Percentiles rank a stretch among this genome's conserved stretches.
phyloP scores from a whole-genome alignment of 2,797 vertebrate species.

The Gymnoscopelus microlampas region DNA sequence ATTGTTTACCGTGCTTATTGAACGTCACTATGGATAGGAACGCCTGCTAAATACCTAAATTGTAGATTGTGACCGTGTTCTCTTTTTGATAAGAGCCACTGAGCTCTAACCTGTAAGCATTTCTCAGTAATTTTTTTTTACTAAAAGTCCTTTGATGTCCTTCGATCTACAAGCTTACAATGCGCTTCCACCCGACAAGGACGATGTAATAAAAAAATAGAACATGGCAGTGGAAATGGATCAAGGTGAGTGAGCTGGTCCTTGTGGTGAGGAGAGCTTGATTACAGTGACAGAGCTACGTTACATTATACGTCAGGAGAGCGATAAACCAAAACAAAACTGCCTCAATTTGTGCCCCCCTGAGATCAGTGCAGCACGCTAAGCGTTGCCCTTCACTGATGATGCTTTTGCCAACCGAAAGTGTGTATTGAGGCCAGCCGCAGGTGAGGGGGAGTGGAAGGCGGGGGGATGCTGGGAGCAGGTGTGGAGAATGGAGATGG shows the following conservation, averaged over 20 bases:
- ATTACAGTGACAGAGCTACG: constrained; percentile 4
- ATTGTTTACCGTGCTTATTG: too few species aligned
- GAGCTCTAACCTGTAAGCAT: constrained; percentile 12
- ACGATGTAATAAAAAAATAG: not conserved
- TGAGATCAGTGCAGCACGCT: constrained; percentile 26
- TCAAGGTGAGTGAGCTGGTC: not conserved
- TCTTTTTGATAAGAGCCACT: constrained; percentile 8
- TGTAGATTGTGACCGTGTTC: not conserved
- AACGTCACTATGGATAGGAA: too few species aligned
- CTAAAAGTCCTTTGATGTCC: too few species aligned
- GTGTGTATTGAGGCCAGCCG: constrained; percentile 62
- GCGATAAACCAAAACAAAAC: constrained; percentile 2
- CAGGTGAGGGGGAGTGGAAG: constrained; percentile 33
- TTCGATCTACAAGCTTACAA: too few species aligned
- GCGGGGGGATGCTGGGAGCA: constrained; percentile 53
- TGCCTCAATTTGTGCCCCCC: too few species aligned
- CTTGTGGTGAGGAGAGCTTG: constrained; percentile 10
- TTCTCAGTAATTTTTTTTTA: too few species aligned
- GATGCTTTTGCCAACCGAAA: constrained; percentile 30
- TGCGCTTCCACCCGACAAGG: too few species aligned
- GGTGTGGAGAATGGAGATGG: constrained; percentile 54
- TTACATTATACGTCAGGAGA: constrained; percentile 16
- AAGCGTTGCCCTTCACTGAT: constrained; percentile 50
- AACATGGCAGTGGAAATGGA: not conserved
- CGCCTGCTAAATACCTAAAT: too few species aligned